These are phyloP conservation scores for Chelon labrosus DNA, from an alignment of 2,797 vertebrate species.

Conservation along the genomic window DNA sequence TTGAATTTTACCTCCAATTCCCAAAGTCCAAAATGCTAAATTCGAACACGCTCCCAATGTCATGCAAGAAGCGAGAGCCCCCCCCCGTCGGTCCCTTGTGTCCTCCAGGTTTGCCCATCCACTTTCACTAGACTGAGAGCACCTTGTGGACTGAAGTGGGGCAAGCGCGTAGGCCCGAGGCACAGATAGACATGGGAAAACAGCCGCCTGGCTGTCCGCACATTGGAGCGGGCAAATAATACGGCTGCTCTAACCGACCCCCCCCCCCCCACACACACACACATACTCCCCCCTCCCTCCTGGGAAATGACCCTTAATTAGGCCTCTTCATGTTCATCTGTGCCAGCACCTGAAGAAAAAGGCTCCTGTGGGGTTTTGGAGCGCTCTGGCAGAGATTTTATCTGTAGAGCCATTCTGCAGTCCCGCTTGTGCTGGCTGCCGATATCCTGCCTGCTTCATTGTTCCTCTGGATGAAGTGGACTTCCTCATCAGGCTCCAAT, in stretches of 20 bases:
- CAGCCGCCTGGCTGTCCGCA: slow-evolving; percentile 45
- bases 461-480: slow-evolving; percentile 50
- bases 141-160: slow-evolving; percentile 70
- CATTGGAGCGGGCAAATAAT: slow-evolving; percentile 59
- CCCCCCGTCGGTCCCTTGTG: neutral
- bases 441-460: slow-evolving; percentile 52
- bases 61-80: slow-evolving; percentile 4
- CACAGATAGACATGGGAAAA: slow-evolving; percentile 53
- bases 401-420: slow-evolving; percentile 50
- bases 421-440: slow-evolving; percentile 57
- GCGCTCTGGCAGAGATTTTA: slow-evolving; percentile 56
- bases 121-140: slow-evolving; percentile 42
- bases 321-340: slow-evolving; percentile 52
- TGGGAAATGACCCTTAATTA: slow-evolving; percentile 72
- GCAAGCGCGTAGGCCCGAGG: slow-evolving; percentile 48
- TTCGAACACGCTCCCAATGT: slow-evolving; percentile 30
- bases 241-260: slow-evolving; percentile 46
- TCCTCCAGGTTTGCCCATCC: slow-evolving; percentile 41
- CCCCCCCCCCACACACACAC: slow-evolving; percentile 20
- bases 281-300: slow-evolving; percentile 17
- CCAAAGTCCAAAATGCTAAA: slow-evolving; percentile 31
- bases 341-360: slow-evolving; percentile 70
- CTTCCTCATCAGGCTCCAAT: slow-evolving; percentile 67
- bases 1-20: slow-evolving; percentile 34
- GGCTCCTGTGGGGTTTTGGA: slow-evolving; percentile 51